These are phyloP conservation scores for Lemur catta DNA, from an alignment of 2,797 vertebrate species.

Conservation along the genomic window DNA sequence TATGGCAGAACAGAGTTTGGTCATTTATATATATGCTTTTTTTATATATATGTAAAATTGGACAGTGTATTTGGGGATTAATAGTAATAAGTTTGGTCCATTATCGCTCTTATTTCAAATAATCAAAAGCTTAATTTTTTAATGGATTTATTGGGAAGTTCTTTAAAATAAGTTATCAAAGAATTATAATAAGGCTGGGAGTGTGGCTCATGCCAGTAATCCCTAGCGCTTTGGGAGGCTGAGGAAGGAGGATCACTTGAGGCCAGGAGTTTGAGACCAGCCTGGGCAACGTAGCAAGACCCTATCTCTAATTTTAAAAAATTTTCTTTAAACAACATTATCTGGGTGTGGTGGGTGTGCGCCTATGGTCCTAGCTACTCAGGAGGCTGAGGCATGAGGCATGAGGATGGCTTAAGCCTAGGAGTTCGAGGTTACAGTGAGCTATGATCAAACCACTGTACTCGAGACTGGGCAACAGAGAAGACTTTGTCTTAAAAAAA, in stretches of 20 bases:
- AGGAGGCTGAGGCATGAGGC: neutral
- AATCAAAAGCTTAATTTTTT: neutral
- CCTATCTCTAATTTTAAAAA: neutral
- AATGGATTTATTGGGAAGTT: neutral
- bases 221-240: neutral
- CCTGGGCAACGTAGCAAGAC: neutral
- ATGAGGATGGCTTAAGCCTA: neutral
- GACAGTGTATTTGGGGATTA: neutral
- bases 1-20: neutral
- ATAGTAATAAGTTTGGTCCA: neutral
- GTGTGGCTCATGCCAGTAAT: neutral
- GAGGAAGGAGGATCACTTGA: neutral
- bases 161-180: neutral
- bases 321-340: neutral
- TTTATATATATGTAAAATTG: neutral
- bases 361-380: neutral
- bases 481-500: neutral
- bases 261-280: no score
- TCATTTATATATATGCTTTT: no score
- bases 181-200: neutral
- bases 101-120: neutral
- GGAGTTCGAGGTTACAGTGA: neutral
- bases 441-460: neutral
- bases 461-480: neutral
- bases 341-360: neutral